Conservation (phyloP, 2,113 vertebrate genomes). For the Taxidea taxus region DNA sequence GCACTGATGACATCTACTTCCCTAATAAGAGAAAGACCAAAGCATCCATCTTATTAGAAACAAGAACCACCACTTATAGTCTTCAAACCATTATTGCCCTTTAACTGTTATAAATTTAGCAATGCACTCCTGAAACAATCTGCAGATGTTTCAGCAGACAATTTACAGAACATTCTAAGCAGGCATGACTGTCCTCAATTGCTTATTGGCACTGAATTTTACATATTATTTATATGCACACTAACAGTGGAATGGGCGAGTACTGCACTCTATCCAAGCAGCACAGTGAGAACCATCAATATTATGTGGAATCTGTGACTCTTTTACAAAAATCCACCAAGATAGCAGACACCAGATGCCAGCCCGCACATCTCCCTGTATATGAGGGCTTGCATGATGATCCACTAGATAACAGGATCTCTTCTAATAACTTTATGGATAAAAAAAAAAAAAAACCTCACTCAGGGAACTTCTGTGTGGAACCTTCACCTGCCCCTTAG, state of each 20-base stretch:
- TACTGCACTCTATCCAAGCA: slow-evolving; percentile 90
- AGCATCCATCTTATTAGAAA: background rate
- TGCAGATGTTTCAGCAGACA: background rate
- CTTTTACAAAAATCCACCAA: background rate
- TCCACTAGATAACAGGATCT: slow-evolving; percentile 92
- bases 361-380: slow-evolving; percentile 92
- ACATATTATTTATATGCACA: slow-evolving; percentile 81
- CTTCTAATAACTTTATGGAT: slow-evolving; percentile 91
- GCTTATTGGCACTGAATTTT: slow-evolving; percentile 84
- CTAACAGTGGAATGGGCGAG: slow-evolving; percentile 90
- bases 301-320: slow-evolving; percentile 90
- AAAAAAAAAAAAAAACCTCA: slow-evolving; percentile 83
- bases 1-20: background rate
- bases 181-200: background rate
- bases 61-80: background rate
- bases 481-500: slow-evolving; percentile 88
- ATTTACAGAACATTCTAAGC: slow-evolving; percentile 7
- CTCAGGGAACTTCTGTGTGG: slow-evolving; percentile 93
- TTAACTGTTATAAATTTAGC: background rate
- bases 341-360: slow-evolving; percentile 83
- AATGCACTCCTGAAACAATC: slow-evolving; percentile 4
- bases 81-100: background rate
- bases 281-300: slow-evolving; percentile 90
- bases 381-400: slow-evolving; percentile 91
- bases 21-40: background rate